phyloP scores from a whole-genome alignment of 2,888 invertebrate species.

The Steromphala cineraria region DNA sequence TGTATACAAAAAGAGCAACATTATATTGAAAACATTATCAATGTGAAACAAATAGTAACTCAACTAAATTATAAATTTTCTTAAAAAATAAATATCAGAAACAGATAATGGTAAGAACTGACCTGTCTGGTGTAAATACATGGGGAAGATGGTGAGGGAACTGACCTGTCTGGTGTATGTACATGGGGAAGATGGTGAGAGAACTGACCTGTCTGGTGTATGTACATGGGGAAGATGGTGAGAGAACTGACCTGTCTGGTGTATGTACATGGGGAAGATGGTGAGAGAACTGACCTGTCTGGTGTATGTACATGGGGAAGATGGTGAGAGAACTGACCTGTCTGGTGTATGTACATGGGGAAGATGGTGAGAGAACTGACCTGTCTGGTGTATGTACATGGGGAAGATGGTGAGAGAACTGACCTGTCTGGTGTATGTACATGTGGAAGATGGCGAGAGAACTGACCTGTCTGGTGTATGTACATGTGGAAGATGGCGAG shows the following conservation, averaged over 20 bases:
- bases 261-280: constrained; percentile 75
- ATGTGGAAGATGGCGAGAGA: constrained; percentile 75
- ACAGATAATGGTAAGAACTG: too few relatives aligned
- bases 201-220: constrained; percentile 76
- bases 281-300: constrained; percentile 76
- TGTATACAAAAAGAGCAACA: too few relatives aligned
- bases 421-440: constrained; percentile 75
- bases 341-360: constrained; percentile 74
- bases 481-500: constrained; percentile 75
- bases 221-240: constrained; percentile 74
- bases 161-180: constrained; percentile 75
- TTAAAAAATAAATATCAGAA: too few relatives aligned
- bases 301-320: constrained; percentile 75
- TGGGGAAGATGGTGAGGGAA: constrained; percentile 75
- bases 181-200: constrained; percentile 75
- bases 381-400: constrained; percentile 75
- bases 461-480: constrained; percentile 75
- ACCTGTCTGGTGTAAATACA: constrained; percentile 74
- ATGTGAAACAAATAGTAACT: too few relatives aligned
- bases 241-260: constrained; percentile 76
- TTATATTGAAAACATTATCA: too few relatives aligned
- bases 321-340: constrained; percentile 75
- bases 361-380: constrained; percentile 75
- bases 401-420: constrained; percentile 75
- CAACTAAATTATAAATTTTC: too few relatives aligned